A percentile compares a stretch with the other conserved stretches of the same genome.
Evolutionary conservation across 92 coral and sea anemone species (phyloP).

Genomic region (Montipora capitata): DNA sequence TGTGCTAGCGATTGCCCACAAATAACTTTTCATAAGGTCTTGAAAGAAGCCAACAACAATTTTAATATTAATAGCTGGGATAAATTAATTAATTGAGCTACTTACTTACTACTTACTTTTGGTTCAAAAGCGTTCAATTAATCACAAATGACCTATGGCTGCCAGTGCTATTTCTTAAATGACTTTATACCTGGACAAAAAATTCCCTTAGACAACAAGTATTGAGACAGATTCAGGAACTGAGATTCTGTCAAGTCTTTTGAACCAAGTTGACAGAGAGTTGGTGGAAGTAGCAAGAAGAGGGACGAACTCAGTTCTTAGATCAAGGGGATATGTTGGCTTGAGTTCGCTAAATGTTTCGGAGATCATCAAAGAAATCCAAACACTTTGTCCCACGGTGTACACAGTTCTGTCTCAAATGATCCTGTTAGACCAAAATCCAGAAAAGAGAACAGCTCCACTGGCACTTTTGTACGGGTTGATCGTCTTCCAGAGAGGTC

Average conservation of each 20-base stretch:
- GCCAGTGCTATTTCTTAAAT: conserved; percentile 14
- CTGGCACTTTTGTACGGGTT: conserved; percentile 46
- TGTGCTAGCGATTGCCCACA: too few relatives aligned
- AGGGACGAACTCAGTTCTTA: conserved; percentile 44
- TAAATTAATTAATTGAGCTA: background rate
- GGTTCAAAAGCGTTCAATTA: background rate
- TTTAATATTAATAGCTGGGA: too few relatives aligned
- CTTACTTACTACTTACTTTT: background rate
- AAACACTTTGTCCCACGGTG: conserved; percentile 51
- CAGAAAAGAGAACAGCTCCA: conserved; percentile 30
- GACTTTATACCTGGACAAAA: conserved; percentile 11
- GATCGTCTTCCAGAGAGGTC: conserved; percentile 5
- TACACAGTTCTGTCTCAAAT: conserved; percentile 19
- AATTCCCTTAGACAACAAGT: conserved; percentile 20
- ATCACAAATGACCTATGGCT: conserved; percentile 16
- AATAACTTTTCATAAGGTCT: too few relatives aligned
- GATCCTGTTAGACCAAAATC: conserved; percentile 14
- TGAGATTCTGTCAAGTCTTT: conserved; percentile 25
- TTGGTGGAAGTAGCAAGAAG: conserved; percentile 33
- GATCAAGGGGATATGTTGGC: conserved; percentile 29
- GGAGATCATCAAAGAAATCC: conserved; percentile 45
- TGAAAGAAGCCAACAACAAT: too few relatives aligned
- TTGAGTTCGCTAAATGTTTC: conserved; percentile 41
- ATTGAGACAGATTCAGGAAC: conserved; percentile 14
- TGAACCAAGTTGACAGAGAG: conserved; percentile 51